Conservation (phyloP, 92 coral and sea anemone genomes). For the Epizoanthus fatuus region DNA sequence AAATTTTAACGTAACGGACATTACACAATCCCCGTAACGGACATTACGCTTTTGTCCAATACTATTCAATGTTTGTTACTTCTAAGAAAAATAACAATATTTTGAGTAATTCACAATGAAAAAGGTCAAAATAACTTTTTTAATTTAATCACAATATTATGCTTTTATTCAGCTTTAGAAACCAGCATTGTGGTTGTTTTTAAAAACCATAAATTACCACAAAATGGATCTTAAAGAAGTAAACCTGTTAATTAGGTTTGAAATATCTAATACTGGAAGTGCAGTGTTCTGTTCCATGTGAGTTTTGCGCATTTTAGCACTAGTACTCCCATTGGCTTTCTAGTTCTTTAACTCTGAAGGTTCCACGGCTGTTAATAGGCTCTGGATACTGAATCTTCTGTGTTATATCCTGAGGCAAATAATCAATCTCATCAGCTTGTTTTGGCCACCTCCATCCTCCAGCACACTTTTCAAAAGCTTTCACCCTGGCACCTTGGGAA, state of each 20-base stretch:
- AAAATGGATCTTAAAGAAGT: too few species aligned
- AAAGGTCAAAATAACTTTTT: too few species aligned
- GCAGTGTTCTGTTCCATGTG: not conserved
- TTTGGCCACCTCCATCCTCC: constrained; percentile 49
- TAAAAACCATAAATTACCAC: too few species aligned
- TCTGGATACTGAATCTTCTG: constrained; percentile 38
- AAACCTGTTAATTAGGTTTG: too few species aligned
- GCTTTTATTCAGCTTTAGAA: too few species aligned
- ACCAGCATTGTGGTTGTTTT: too few species aligned
- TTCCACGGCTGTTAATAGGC: constrained; percentile 3
- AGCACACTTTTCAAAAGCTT: not conserved
- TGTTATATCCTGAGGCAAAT: not conserved
- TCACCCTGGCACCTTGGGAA: too few species aligned
- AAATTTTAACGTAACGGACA: too few species aligned
- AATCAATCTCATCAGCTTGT: constrained; percentile 6
- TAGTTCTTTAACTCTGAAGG: constrained; percentile 23
- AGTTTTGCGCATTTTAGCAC: constrained; percentile 2
- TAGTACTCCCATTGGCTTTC: constrained; percentile 26
- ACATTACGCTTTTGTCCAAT: too few species aligned
- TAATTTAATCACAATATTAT: too few species aligned
- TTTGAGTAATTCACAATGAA: too few species aligned
- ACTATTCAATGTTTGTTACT: not conserved
- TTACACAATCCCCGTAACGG: too few species aligned
- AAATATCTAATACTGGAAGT: not conserved
- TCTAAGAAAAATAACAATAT: not conserved